Percentiles rank a stretch among this genome's conserved stretches.
Evolutionary conservation across 2,113 vertebrate species (phyloP).

Genomic region (Bambusicola thoracicus): DNA sequence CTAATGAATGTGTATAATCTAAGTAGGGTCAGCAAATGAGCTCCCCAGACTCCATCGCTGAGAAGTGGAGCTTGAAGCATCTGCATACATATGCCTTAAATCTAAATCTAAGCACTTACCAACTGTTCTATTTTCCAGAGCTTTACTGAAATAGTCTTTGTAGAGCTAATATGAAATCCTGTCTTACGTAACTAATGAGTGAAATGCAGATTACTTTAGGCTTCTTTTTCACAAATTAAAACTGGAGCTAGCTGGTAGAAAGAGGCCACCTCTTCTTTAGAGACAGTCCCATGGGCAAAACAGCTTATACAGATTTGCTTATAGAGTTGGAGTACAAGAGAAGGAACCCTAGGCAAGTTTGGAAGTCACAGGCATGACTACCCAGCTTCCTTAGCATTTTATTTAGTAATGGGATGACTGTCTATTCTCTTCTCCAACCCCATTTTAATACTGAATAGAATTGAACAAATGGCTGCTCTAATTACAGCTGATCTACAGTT

Average conservation of each 20-base stretch:
- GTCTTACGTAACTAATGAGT: background rate
- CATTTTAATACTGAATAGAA: background rate
- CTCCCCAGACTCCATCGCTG: background rate
- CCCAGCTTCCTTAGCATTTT: background rate
- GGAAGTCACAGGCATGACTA: background rate
- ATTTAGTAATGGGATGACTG: background rate
- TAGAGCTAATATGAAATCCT: background rate
- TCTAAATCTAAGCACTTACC: background rate
- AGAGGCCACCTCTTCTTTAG: background rate
- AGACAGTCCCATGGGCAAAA: background rate
- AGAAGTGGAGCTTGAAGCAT: background rate
- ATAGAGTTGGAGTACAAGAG: background rate
- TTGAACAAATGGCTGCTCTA: background rate
- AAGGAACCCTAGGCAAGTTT: background rate
- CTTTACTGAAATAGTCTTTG: background rate
- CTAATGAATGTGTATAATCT: background rate
- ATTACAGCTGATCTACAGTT: background rate
- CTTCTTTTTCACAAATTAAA: background rate
- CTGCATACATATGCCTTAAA: background rate
- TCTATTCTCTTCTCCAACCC: background rate
- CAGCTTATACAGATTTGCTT: background rate
- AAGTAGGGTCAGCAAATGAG: background rate
- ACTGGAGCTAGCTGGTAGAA: background rate
- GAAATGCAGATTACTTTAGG: background rate
- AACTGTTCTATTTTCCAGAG: background rate